Base-by-base conservation (phyloP, 2,888 invertebrate genomes). In the Aleiodes alternator region DNA sequence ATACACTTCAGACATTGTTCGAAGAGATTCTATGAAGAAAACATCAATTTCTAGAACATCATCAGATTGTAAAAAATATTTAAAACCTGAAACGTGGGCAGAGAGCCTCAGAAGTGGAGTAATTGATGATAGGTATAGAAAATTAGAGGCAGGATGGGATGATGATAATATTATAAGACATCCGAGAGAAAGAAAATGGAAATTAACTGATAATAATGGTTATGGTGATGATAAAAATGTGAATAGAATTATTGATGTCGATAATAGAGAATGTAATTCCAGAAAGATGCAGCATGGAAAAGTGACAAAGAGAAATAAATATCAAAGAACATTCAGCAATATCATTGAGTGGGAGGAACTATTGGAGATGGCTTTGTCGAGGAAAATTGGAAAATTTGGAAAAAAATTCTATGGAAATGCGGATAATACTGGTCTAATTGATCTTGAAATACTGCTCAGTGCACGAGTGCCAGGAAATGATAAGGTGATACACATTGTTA, bases 321-420 rank as follows among this genome's bases (percentile, higher is more conserved):
- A 76, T 43, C 73, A 76, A 5, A 82, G 72, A 59, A 80, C 81
- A 56, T 78, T 82, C 16, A 81, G 81, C 77, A 83, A 87, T 34
- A 84, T 84, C 57, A 86, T 91, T 59, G 90, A 92, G 53, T 92
- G 92, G 92, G 90, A 91, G 80, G 90, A 91, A 83, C 87, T 93
- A 78, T 90, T 92, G 83, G 92, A 92, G 84, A 89, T 92, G 86
- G 91, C 92, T 56, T 87, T 92, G 80, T 90, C 92, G 89, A 90
- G 91, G 86, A 91, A 91, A 89, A 91, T 88, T 81, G 87, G 81
- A 48, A 81, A 78, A 80, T 75, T 56, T 57, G 80, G 74, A 78
- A 79, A 72, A 56, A 76, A 75, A n/a, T 59, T 59, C 12, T 29
- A 59, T 71, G 9, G 72, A 68, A 50, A 48, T 23, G 51, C 56